Conservation (phyloP, 2,888 invertebrate genomes). For the Lepidochitona cinerea region DNA sequence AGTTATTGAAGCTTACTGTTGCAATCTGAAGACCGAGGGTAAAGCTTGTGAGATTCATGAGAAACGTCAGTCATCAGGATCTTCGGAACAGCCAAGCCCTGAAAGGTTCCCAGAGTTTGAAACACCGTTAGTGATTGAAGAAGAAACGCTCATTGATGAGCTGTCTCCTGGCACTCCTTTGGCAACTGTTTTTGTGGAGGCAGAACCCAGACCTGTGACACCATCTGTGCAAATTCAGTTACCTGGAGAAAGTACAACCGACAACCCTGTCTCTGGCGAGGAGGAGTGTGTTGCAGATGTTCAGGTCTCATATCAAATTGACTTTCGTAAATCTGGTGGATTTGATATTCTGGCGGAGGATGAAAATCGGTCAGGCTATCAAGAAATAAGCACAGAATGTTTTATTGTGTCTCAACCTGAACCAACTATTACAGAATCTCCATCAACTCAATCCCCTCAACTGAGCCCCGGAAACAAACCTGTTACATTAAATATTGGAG, state of each 20-base stretch:
- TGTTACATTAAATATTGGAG: neutral
- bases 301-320: neutral
- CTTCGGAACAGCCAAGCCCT: neutral
- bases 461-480: neutral
- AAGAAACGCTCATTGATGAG: neutral
- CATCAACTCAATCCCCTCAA: neutral
- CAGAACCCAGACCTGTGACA: neutral
- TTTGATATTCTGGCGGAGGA: neutral
- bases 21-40: neutral
- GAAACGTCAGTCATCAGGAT: neutral
- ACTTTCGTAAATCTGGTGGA: constrained; percentile 3
- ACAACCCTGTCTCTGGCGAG: neutral
- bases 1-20: constrained; percentile 7
- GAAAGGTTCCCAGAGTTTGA: neutral
- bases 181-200: neutral
- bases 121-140: neutral
- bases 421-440: neutral
- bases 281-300: neutral
- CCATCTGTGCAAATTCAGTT: neutral
- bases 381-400: neutral
- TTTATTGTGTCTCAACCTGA: neutral
- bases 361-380: neutral
- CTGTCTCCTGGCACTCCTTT: neutral
- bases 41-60: neutral
- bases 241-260: neutral